Base-by-base conservation (phyloP, 2,888 invertebrate species). In the Oligia fasciuncula region DNA sequence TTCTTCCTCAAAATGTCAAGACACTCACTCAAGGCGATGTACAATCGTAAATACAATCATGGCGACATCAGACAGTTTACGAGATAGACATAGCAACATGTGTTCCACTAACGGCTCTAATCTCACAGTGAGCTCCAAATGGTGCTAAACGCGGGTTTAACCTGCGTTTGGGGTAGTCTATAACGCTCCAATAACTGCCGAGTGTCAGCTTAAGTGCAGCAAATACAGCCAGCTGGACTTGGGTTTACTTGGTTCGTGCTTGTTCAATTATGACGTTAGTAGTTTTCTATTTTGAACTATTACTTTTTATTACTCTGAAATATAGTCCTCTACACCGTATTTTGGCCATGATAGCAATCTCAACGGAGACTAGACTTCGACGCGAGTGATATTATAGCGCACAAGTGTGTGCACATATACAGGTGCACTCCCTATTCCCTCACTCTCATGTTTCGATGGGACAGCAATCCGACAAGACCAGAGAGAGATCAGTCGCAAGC, bases 71-170 rank as follows among this genome's bases (percentile, higher is more conserved):
- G 43, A 63, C 62, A 35, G 62, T 40, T 85, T 63, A 70, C 40
- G 29, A 67, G 46, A 65, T 63, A 71, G 73, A 76, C 77, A 70
- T 62, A 13, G 54, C 69, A 49, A 81, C 67, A 19, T 69, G 66
- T 81, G 72, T 81, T 40, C 60, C 69, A n/a, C 60, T 76, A 69
- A 70, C 65, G n/a, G 35, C 40, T 54, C 49, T 76, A 73, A 85
- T 85, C 83, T 70, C 35, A 1, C 23, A 29, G 40, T 54, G 51
- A 73, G 29, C 65, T 62, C 14, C 43, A 40, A 83, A 69, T 62
- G 43, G 51, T 35, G 49, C 60, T 73, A 43, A 81, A 73, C 66
- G n/a, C 14, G 8, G 23, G 43, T 68, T 60, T 43, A 83, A 62
- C 43, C 73, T 51, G 43, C 35, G 8, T 73, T 70, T 62, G 13